phyloP scores from a whole-genome alignment of 2,797 vertebrate genomes.

The Pteronotus mesoamericanus region DNA sequence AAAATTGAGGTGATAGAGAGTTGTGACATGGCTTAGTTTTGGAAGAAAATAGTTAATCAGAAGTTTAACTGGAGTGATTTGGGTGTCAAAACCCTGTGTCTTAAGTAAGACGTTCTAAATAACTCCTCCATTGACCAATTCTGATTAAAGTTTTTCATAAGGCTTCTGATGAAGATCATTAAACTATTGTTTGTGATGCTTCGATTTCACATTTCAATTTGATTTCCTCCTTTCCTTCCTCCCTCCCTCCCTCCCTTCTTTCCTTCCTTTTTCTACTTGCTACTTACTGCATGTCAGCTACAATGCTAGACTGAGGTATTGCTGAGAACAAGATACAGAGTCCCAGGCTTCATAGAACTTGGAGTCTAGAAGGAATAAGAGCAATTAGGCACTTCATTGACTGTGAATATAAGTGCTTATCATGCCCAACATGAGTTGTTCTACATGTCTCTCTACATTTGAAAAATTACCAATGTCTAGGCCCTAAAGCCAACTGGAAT shows the following conservation, averaged over 20 bases:
- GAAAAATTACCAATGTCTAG: neutral
- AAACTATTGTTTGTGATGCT: neutral
- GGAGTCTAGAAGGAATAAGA: neutral
- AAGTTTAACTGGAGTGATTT: neutral
- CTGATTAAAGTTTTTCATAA: neutral
- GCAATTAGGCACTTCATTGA: neutral
- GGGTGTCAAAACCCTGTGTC: neutral
- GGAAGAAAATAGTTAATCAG: neutral
- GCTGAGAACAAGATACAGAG: neutral
- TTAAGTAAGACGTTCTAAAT: neutral
- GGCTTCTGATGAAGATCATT: neutral
- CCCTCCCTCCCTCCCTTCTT: neutral
- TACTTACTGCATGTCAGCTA: neutral
- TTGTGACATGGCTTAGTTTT: neutral
- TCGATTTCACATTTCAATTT: neutral
- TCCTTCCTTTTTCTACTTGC: neutral
- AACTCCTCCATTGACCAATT: neutral
- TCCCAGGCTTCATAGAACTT: neutral
- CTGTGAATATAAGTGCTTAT: neutral
- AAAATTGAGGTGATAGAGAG: neutral
- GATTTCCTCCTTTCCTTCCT: neutral
- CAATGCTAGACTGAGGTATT: neutral
- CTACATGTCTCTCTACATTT: neutral
- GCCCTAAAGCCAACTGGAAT: neutral
- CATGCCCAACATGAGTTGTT: neutral